phyloP scores from a whole-genome alignment of 2,888 invertebrate species.

The Xylota sylvarum region DNA sequence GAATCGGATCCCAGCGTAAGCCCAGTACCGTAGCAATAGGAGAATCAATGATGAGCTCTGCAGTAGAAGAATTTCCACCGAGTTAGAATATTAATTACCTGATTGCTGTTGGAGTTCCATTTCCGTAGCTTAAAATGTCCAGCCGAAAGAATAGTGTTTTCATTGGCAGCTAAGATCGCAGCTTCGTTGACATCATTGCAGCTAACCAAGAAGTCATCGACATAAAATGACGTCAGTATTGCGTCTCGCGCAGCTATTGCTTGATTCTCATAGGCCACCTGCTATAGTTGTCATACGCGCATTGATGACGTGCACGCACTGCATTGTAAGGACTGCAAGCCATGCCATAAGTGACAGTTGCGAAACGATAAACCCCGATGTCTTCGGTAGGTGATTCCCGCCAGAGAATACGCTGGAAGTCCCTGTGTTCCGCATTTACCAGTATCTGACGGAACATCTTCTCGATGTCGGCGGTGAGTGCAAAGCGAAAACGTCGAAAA shows the following conservation, averaged over 20 bases:
- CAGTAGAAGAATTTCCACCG: no score
- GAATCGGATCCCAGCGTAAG: no score
- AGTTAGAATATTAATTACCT: no score
- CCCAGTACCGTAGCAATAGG: constrained; percentile 4
- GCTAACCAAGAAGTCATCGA: neutral
- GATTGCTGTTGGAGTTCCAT: no score
- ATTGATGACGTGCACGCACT: constrained; percentile 45
- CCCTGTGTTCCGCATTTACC: neutral
- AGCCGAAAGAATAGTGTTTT: no score
- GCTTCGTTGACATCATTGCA: no score
- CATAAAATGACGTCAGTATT: constrained; percentile 37
- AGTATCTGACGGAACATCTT: neutral
- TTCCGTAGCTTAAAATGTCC: no score
- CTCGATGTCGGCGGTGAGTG: neutral
- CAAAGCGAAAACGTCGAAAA: constrained; percentile 24
- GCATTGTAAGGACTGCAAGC: no score
- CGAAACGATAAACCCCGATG: neutral
- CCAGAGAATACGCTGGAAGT: no score
- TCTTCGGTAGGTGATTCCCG: constrained; percentile 16
- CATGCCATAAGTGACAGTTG: constrained; percentile 5
- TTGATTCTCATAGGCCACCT: constrained; percentile 14
- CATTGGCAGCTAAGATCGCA: no score
- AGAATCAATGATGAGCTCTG: no score
- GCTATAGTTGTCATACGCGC: constrained; percentile 27
- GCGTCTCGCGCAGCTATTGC: constrained; percentile 20